A percentile compares a stretch with the other conserved stretches of the same genome.
These are phyloP conservation scores for Pygoscelis adeliae DNA, from an alignment of 2,113 vertebrate genomes.

Conservation along the genomic window DNA sequence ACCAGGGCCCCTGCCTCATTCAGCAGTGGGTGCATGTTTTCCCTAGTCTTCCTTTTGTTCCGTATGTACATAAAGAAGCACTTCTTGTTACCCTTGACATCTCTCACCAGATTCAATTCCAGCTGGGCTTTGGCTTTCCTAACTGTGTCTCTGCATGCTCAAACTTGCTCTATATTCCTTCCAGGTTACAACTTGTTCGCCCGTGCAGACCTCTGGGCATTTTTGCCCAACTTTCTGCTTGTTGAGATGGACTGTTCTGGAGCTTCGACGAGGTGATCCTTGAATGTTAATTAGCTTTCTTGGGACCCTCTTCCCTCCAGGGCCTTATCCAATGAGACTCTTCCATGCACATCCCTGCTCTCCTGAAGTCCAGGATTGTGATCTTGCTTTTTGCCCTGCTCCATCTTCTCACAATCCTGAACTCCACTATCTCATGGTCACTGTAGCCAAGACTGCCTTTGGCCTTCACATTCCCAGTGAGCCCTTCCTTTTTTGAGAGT, in stretches of 20 bases:
- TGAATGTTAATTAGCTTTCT: background rate
- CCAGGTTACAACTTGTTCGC: background rate
- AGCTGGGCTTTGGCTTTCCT: background rate
- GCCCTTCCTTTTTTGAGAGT: background rate
- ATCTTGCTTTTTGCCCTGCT: background rate
- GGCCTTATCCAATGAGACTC: background rate
- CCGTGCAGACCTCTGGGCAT: background rate
- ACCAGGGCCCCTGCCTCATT: background rate
- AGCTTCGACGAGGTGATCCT: background rate
- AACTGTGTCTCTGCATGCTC: background rate
- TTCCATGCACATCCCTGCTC: background rate
- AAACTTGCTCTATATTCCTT: background rate
- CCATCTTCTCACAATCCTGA: background rate
- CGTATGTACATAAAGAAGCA: background rate
- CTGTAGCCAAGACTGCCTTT: background rate
- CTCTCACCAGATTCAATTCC: background rate
- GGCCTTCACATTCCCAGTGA: background rate
- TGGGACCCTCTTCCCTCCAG: background rate
- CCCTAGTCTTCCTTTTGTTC: background rate
- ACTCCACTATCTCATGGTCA: background rate
- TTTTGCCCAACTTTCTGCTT: background rate
- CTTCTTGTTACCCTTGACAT: background rate
- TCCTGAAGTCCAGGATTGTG: background rate
- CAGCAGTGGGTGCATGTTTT: background rate
- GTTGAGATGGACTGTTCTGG: background rate